phyloP scores from a whole-genome alignment of 2,113 vertebrate genomes.

The Tinamus guttatus region DNA sequence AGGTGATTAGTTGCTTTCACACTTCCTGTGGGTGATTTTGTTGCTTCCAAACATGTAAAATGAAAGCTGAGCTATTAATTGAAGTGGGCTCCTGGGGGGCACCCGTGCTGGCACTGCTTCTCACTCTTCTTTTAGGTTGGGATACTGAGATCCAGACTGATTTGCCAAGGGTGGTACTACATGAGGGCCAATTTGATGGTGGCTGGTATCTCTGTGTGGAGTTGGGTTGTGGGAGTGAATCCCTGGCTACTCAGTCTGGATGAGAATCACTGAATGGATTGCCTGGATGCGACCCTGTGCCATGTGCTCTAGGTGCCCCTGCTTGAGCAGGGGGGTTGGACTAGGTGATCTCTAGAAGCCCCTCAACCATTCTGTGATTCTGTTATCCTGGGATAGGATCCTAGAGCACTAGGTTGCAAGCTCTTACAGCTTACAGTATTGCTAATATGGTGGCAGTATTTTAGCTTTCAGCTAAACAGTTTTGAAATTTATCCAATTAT shows the following conservation, averaged over 20 bases:
- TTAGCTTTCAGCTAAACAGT: neutral
- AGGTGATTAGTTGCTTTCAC: neutral
- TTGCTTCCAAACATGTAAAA: neutral
- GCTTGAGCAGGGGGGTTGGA: no score
- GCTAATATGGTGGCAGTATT: neutral
- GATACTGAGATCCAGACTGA: neutral
- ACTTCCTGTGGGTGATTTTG: neutral
- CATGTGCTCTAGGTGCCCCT: no score
- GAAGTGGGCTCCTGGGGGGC: neutral
- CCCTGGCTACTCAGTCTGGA: no score
- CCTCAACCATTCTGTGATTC: no score
- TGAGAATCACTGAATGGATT: no score
- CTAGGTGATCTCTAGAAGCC: no score
- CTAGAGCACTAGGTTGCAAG: neutral
- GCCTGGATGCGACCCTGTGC: no score
- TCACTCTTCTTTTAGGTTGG: neutral
- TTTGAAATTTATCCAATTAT: neutral
- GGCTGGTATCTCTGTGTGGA: rapidly evolving
- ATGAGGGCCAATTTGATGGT: rapidly evolving
- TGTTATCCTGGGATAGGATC: neutral
- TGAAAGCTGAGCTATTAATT: neutral
- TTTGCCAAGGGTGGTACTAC: rapidly evolving
- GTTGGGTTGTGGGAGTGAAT: neutral
- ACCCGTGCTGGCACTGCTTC: neutral
- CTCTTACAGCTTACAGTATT: neutral